A percentile compares a stretch with the other conserved stretches of the same genome.
These are phyloP conservation scores for Carassius auratus DNA, from an alignment of 2,113 vertebrate species.

Conservation along the genomic window DNA sequence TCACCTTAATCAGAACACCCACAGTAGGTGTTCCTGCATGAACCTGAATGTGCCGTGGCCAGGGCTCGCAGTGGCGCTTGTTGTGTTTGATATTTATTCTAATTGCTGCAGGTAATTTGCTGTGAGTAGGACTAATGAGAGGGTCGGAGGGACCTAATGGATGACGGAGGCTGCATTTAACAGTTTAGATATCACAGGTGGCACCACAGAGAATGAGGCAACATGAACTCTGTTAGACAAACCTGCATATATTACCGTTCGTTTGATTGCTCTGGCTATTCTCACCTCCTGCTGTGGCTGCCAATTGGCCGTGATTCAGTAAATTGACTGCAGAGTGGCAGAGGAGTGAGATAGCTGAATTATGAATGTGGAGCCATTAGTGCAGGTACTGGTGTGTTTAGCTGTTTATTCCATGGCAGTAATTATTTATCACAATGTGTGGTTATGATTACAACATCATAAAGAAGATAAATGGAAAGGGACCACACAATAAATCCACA, in stretches of 20 bases:
- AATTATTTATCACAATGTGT: constrained; percentile 62
- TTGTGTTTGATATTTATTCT: constrained; percentile 76
- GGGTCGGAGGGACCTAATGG: constrained; percentile 78
- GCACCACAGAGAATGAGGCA: constrained; percentile 58
- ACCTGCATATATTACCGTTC: constrained; percentile 51
- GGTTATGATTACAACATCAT: constrained; percentile 54
- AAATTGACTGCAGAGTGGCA: constrained; percentile 49
- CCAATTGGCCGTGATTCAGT: constrained; percentile 56
- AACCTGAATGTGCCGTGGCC: constrained; percentile 65
- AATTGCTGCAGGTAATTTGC: constrained; percentile 81
- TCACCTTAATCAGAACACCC: constrained; percentile 50
- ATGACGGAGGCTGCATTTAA: constrained; percentile 78
- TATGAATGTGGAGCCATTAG: constrained; percentile 62
- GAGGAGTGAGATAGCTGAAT: constrained; percentile 49
- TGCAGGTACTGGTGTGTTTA: constrained; percentile 45
- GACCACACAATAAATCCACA: constrained; percentile 43
- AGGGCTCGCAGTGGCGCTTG: constrained; percentile 58
- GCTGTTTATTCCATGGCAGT: constrained; percentile 53
- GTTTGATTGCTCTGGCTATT: constrained; percentile 50
- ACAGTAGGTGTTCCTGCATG: constrained; percentile 37
- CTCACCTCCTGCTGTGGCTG: constrained; percentile 30
- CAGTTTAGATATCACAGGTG: constrained; percentile 74
- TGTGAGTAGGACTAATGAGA: constrained; percentile 78
- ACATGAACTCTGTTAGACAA: constrained; percentile 62
- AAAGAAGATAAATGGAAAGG: constrained; percentile 51